phyloP scores from a whole-genome alignment of 2,888 invertebrate genomes.

The Ectobius pallidus region DNA sequence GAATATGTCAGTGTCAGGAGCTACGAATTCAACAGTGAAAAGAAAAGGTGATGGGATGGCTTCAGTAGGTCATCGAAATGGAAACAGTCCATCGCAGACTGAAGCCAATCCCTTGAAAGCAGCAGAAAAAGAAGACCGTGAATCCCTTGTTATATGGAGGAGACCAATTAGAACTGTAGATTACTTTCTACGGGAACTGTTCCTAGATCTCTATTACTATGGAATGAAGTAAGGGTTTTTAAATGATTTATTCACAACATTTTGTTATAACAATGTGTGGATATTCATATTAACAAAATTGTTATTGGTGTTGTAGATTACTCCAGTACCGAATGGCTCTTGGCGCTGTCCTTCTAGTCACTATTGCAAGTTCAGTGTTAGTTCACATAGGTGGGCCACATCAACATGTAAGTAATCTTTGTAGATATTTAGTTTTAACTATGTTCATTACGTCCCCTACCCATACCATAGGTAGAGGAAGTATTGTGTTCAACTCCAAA shows the following conservation, averaged over 20 bases:
- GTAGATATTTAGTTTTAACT: too few species aligned
- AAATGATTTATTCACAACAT: not conserved
- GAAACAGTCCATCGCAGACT: constrained; percentile 51
- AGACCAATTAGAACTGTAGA: constrained; percentile 78
- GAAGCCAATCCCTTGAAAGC: constrained; percentile 48
- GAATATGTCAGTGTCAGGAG: constrained; percentile 60
- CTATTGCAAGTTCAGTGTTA: constrained; percentile 59
- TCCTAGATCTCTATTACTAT: constrained; percentile 65
- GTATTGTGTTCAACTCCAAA: too few species aligned
- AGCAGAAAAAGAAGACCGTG: constrained; percentile 64
- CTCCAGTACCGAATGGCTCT: constrained; percentile 66
- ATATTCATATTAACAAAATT: too few species aligned
- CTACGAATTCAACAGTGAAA: constrained; percentile 53
- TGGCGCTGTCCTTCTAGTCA: constrained; percentile 57
- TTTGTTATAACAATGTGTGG: constrained; percentile 13
- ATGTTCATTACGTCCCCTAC: too few species aligned
- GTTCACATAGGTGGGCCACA: constrained; percentile 70
- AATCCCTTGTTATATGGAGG: constrained; percentile 78
- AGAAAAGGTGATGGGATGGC: constrained; percentile 45
- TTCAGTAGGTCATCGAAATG: constrained; percentile 47
- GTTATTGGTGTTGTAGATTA: constrained; percentile 61
- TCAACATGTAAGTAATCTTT: constrained; percentile 62
- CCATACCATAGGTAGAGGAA: too few species aligned
- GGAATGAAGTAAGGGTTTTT: constrained; percentile 60
- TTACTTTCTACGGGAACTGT: constrained; percentile 78